Conservation (phyloP, 1,140 invertebrate species). For the Aphaenogaster ashmeadi region DNA sequence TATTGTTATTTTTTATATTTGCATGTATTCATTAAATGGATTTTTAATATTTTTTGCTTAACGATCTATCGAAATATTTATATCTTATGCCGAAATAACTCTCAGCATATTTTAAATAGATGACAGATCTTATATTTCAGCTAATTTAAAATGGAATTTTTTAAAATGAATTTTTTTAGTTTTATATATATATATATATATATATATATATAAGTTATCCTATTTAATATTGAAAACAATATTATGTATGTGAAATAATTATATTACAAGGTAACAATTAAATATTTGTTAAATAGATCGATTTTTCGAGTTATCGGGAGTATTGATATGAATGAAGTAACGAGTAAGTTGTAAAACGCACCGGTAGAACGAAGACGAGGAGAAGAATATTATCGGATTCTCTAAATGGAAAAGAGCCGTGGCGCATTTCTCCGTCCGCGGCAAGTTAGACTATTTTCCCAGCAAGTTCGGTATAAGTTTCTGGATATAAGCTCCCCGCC, state of each 20-base stretch:
- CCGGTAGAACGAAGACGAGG: conserved; percentile 57
- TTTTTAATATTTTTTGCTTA: neutral
- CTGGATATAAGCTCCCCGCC: conserved; percentile 77
- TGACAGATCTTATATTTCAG: neutral
- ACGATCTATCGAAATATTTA: neutral
- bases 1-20: neutral
- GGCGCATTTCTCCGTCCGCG: conserved; percentile 68
- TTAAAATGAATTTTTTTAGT: neutral
- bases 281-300: conserved; percentile 14
- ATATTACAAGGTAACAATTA: neutral
- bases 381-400: conserved; percentile 68
- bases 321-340: conserved; percentile 43
- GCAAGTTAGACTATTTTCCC: conserved; percentile 72
- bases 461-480: conserved; percentile 80
- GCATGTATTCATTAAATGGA: neutral
- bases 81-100: neutral
- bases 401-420: conserved; percentile 78
- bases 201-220: neutral
- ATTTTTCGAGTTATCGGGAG: neutral
- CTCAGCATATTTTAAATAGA: neutral
- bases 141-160: neutral
- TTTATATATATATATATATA: neutral
- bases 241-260: neutral
- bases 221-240: neutral
- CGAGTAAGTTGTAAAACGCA: conserved; percentile 56